phyloP scores from a whole-genome alignment of 2,888 invertebrate species.

The Scaptodrosophila latifasciaeformis region DNA sequence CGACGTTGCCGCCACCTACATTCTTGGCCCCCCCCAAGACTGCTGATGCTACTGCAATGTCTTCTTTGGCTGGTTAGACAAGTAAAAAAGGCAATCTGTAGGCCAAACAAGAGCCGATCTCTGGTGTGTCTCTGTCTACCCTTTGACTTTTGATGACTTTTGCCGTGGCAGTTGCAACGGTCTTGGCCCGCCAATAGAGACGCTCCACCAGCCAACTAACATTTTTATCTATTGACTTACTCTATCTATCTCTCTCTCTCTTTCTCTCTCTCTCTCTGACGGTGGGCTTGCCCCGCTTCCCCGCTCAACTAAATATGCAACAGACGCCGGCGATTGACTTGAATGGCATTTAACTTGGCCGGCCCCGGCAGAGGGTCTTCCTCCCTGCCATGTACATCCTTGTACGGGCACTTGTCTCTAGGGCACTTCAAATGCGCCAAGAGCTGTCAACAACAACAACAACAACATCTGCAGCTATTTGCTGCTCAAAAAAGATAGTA shows the following conservation, averaged over 20 bases:
- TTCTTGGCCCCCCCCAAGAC: neutral
- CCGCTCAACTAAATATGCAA: neutral
- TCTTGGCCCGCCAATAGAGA: neutral
- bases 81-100: neutral
- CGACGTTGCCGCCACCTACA: neutral
- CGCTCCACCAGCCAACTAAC: neutral
- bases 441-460: neutral
- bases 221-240: neutral
- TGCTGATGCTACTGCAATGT: neutral
- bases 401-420: neutral
- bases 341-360: neutral
- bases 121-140: too few relatives aligned
- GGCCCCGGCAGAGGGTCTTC: neutral
- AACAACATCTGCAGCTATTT: neutral
- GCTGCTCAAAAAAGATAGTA: conserved; percentile 46
- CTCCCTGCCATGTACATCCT: neutral
- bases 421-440: neutral
- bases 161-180: neutral
- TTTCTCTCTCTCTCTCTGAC: neutral
- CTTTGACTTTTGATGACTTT: neutral
- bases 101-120: too few relatives aligned
- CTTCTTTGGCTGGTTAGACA: neutral
- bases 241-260: neutral
- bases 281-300: neutral
- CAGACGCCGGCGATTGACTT: neutral